phyloP scores from a whole-genome alignment of 2,888 invertebrate genomes.

The Drosophila falleni region DNA sequence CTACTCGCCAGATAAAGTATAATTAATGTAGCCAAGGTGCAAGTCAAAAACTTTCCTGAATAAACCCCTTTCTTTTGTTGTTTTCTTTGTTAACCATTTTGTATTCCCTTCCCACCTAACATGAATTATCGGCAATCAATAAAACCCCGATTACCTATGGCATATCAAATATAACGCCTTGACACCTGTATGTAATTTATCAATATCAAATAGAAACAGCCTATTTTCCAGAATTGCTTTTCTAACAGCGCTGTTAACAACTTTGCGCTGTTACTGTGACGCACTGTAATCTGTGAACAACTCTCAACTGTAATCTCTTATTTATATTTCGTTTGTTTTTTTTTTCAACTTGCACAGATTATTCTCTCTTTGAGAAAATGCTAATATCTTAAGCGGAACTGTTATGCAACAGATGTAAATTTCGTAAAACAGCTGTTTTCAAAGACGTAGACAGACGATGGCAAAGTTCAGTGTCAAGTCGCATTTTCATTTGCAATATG shows the following conservation, averaged over 20 bases:
- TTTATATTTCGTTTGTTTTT: background rate
- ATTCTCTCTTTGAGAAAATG: conserved; percentile 41
- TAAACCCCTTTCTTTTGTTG: conserved; percentile 23
- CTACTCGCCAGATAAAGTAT: conserved; percentile 19
- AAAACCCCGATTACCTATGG: conserved; percentile 38
- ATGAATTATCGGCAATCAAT: conserved; percentile 45
- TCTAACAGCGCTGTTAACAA: background rate
- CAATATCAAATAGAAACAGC: conserved; percentile 27
- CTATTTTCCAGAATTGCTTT: background rate
- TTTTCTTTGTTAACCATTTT: conserved; percentile 22
- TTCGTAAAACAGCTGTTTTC: conserved; percentile 1
- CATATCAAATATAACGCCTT: conserved; percentile 41
- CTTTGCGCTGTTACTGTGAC: background rate
- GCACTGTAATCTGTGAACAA: background rate
- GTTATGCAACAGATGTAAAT: conserved; percentile 32
- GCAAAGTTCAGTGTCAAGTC: conserved; percentile 52
- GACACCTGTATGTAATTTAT: conserved; percentile 45
- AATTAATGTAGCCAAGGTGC: conserved; percentile 28
- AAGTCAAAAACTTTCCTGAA: conserved; percentile 34
- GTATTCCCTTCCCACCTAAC: background rate
- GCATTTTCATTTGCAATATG: conserved; percentile 13
- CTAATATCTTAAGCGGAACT: conserved; percentile 46
- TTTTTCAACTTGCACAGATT: conserved; percentile 14
- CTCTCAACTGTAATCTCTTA: background rate
- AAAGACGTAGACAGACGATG: background rate